Percentiles rank a stretch among this genome's conserved stretches.
Conservation (phyloP, 1,140 invertebrate species). For the Lineus longissimus region DNA sequence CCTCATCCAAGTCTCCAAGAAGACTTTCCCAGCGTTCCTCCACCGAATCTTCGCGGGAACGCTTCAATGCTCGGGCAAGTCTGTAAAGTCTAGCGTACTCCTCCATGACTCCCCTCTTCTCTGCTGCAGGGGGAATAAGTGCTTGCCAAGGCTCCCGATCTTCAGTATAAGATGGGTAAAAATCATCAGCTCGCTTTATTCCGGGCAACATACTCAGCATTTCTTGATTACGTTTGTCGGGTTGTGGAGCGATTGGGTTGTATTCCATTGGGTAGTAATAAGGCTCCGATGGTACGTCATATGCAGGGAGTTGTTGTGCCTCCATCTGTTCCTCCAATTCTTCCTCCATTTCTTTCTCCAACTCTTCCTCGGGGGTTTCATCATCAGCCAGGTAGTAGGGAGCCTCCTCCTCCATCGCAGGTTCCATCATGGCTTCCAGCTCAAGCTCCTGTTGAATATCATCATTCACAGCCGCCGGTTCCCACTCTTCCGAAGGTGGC, state of each 20-base stretch:
- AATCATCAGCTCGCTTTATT: background rate
- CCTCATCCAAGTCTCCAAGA: too few relatives aligned
- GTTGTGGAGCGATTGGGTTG: background rate
- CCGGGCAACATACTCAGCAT: slow-evolving; percentile 6
- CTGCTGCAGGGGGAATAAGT: background rate
- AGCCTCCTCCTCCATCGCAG: background rate
- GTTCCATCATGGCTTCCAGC: background rate
- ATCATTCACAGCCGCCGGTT: too few relatives aligned
- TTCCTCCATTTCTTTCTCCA: background rate
- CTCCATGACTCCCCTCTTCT: slow-evolving; percentile 2
- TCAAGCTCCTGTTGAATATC: background rate
- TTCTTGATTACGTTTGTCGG: background rate
- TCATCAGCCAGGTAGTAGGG: background rate
- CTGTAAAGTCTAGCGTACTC: slow-evolving; percentile 3
- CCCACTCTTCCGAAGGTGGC: too few relatives aligned
- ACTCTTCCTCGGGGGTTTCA: background rate
- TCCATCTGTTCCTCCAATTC: background rate
- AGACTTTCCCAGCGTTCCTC: too few relatives aligned
- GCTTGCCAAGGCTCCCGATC: background rate
- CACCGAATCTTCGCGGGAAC: background rate
- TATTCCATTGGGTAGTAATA: background rate
- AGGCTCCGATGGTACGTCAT: background rate
- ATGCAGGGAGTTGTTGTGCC: background rate
- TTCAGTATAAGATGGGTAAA: background rate
- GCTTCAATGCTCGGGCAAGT: background rate